Base-by-base conservation (phyloP, 2,888 invertebrate genomes). In the Parnassius apollo region DNA sequence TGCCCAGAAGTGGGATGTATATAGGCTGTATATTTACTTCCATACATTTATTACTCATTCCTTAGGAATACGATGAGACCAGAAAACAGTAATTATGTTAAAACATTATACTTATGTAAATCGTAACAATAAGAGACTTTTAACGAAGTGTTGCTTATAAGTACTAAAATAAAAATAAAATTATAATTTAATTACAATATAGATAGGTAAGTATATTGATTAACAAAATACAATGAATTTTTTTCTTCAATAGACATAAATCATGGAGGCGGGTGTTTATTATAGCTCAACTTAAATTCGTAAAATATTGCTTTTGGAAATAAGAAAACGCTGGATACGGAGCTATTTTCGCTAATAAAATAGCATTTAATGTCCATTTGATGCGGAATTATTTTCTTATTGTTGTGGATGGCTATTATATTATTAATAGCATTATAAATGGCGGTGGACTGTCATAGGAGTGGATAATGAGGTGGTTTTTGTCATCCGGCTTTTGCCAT, bases 381-480 rank as follows among this genome's bases (percentile, higher is more conserved):
- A 87, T 85, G 83, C 82, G 75, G 79, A 82, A 83, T 85, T 82
- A 83, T 81, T 79, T 74, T 75, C 67, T 75, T 77, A 77, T 77
- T 77, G 72, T 76, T 67, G 72, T 78, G 74, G 75, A 67, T 62
- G 69, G 66, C 71, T 76, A 85, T 88, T 86, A 88, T 88, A 81
- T 81, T 86, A 88, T 89, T 88, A 89, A 90, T 89, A 88, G 86
- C 85, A 88, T 86, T 88, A 87, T 87, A 89, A 91, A 89, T 88
- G 83, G 78, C 81, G 78, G 73, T 73, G 79, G 76, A 83, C 83
- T 87, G 86, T 85, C 83, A 79, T 77, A 76, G 74, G 68, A 73
- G 71, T 71, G 69, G 73, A 81, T 85, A 84, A 87, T 87, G 80
- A 80, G 81, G 68, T 66, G 71, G 80, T 88, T 88, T 87, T 86